phyloP scores from a whole-genome alignment of 2,113 vertebrate species.

The Carlito syrichta region DNA sequence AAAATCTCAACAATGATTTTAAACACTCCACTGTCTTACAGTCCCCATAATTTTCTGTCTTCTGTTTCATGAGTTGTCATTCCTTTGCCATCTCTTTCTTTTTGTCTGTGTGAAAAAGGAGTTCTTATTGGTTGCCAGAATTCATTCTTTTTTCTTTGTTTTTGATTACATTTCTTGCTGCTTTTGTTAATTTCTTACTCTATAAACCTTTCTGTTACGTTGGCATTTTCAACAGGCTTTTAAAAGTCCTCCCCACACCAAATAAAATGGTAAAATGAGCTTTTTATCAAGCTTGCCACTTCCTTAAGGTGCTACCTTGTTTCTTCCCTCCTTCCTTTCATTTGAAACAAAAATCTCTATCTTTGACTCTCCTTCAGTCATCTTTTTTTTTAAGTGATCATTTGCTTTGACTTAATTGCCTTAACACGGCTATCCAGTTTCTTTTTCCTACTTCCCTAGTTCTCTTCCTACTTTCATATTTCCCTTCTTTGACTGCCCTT shows the following conservation, averaged over 20 bases:
- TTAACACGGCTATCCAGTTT: neutral
- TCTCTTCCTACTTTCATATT: neutral
- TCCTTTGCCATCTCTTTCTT: neutral
- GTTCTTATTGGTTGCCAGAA: neutral
- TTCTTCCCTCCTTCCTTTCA: neutral
- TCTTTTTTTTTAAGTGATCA: neutral
- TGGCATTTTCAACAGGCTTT: neutral
- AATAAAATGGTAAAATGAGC: neutral
- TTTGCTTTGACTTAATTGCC: neutral
- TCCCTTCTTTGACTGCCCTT: neutral
- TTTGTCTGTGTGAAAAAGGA: neutral
- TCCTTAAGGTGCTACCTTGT: neutral
- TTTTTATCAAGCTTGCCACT: neutral
- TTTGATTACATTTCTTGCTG: neutral
- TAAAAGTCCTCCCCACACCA: neutral
- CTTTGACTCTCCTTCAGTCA: neutral
- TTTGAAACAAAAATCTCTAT: neutral
- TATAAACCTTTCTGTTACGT: neutral
- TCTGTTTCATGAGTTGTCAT: neutral
- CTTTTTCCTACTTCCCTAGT: constrained; percentile 25
- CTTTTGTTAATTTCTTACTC: neutral
- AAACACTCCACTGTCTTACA: neutral
- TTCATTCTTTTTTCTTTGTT: neutral
- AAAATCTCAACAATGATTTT: neutral
- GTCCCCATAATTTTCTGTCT: neutral